Base-by-base conservation (phyloP, 2,888 invertebrate species). In the Callosobruchus maculatus region DNA sequence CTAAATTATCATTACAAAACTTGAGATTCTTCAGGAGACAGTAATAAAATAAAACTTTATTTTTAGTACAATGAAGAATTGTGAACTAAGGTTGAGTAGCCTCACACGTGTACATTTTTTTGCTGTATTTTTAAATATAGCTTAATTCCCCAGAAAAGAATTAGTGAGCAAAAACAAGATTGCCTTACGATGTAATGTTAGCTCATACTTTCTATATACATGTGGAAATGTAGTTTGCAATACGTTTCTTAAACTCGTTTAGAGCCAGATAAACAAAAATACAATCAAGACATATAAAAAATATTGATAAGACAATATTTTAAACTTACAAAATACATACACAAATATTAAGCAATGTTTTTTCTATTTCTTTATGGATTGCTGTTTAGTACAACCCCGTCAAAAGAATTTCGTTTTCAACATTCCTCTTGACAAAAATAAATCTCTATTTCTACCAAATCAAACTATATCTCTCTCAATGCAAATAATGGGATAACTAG, bases 231-330 rank as follows among this genome's bases (percentile, higher is more conserved):
- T 74, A 71, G 71, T 71, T 72, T 72, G 67, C 4, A 73, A 72
- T 72, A 70, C 31, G 70, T 31, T 67, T 22, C n/a, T 70, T 68
- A 70, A 72, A 72, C 71, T 70, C 30, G 26, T 26, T 21, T 66
- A 70, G 70, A 73, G 73, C 75, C 73, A 74, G 74, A 72, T 71
- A 69, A 73, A 74, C 72, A 71, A 21, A 67, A 71, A 72, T 49
- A 70, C 71, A 73, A 76, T 75, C 22, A 75, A 77, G 76, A 18
- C 49, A 49, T 49, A 49, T 49, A 74, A 77, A 77, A 78, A 76
- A 77, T 78, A 78, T 75, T 72, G 75, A 73, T 26, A 73, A 73
- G 22, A 73, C 76, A 78, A 78, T 78, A 78, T 76, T 78, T 78
- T 76, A 76, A 77, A 69, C 75, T 77, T 71, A 76, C 71, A 70